Evolutionary conservation across 1,140 invertebrate species (phyloP).

Genomic region (Aphelinus atriplicis): DNA sequence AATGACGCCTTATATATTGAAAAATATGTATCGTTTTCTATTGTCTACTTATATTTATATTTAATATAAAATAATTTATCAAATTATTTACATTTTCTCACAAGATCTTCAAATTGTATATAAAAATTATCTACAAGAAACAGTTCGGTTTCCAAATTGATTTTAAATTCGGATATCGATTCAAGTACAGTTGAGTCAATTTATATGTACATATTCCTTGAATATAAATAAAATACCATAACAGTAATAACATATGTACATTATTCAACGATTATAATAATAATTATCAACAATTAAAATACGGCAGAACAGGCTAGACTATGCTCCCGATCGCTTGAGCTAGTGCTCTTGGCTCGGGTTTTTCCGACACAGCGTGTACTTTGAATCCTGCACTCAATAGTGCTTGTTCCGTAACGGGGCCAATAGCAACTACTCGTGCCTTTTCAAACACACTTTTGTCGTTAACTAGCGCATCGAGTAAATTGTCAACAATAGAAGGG

Average conservation of each 20-base stretch:
- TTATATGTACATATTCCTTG: too few species aligned
- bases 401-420: constrained; percentile 57
- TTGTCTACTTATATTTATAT: too few species aligned
- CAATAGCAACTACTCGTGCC: constrained; percentile 60
- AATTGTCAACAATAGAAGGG: constrained; percentile 56
- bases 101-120: constrained; percentile 19
- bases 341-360: constrained; percentile 58
- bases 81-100: too few species aligned
- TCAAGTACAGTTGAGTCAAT: too few species aligned
- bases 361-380: constrained; percentile 51
- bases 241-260: too few species aligned
- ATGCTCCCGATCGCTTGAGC: constrained; percentile 46
- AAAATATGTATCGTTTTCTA: too few species aligned
- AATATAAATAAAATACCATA: too few species aligned
- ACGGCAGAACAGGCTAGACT: too few species aligned
- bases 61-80: too few species aligned
- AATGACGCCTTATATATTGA: too few species aligned
- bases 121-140: constrained; percentile 37
- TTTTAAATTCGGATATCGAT: not conserved
- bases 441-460: constrained; percentile 40
- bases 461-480: constrained; percentile 44
- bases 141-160: constrained; percentile 12
- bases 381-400: constrained; percentile 46
- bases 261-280: too few species aligned
- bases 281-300: too few species aligned